Percentiles rank a stretch among this genome's conserved stretches.
Conservation (phyloP, 1,140 invertebrate genomes). For the Lepeophtheirus salmonis region DNA sequence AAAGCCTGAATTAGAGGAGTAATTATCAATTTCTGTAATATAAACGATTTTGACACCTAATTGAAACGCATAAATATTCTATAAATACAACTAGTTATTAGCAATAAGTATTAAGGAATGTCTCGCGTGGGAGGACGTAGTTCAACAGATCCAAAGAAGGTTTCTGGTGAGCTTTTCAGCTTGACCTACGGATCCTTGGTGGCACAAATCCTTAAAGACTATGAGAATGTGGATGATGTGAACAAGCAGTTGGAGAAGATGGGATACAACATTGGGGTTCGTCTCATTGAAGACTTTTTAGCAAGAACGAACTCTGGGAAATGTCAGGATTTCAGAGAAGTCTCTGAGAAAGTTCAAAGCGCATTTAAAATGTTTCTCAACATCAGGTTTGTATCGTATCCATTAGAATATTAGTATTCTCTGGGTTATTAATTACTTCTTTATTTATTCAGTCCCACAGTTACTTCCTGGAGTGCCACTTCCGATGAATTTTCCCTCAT, state of each 20-base stretch:
- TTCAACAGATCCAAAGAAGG: slow-evolving; percentile 33
- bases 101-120: too few relatives aligned
- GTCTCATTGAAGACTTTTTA: slow-evolving; percentile 92
- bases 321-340: slow-evolving; percentile 62
- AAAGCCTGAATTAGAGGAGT: too few relatives aligned
- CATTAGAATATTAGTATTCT: background rate
- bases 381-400: slow-evolving; percentile 35
- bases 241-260: slow-evolving; percentile 81
- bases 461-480: slow-evolving; percentile 8
- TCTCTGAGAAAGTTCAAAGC: slow-evolving; percentile 28
- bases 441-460: slow-evolving; percentile 7
- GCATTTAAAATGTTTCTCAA: slow-evolving; percentile 78
- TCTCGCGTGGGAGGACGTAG: slow-evolving; percentile 30
- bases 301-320: slow-evolving; percentile 69
- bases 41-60: too few relatives aligned
- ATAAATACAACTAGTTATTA: too few relatives aligned
- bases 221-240: slow-evolving; percentile 89
- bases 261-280: slow-evolving; percentile 94
- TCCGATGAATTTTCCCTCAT: slow-evolving; percentile 14
- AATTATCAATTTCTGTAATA: too few relatives aligned
- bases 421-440: background rate
- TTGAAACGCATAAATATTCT: too few relatives aligned
- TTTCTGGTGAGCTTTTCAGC: slow-evolving; percentile 88
- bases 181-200: slow-evolving; percentile 94
- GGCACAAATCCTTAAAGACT: slow-evolving; percentile 87